These are phyloP conservation scores for Gobiocypris rarus DNA, from an alignment of 2,113 vertebrate genomes.

Conservation along the genomic window DNA sequence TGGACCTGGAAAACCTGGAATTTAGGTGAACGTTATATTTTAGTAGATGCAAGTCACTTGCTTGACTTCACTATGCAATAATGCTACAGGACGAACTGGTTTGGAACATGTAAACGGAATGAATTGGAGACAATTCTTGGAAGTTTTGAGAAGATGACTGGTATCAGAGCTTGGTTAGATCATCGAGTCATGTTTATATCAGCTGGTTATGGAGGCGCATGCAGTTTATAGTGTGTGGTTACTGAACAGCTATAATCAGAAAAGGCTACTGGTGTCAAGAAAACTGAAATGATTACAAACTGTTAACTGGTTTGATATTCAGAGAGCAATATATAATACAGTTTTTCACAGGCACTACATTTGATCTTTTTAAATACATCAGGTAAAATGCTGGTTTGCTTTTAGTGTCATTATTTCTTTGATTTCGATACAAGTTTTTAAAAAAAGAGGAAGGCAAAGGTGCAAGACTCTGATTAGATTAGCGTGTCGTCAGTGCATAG, in stretches of 20 bases:
- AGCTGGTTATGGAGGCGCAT: constrained; percentile 94
- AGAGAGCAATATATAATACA: constrained; percentile 98
- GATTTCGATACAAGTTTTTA: constrained; percentile 81
- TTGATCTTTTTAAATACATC: constrained; percentile 86
- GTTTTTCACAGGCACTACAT: constrained; percentile 99
- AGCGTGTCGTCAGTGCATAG: constrained; percentile 89
- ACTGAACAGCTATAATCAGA: constrained; percentile 83
- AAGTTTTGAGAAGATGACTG: constrained; percentile 67
- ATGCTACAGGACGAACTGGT: not conserved
- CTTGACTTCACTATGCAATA: not conserved
- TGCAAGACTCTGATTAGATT: constrained; percentile 79
- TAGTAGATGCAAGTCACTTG: constrained; percentile 10
- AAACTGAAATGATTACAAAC: constrained; percentile 74
- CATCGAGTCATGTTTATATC: constrained; percentile 85
- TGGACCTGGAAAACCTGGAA: not conserved
- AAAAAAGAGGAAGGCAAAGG: constrained; percentile 86
- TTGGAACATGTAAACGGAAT: constrained; percentile 5
- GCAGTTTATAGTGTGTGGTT: constrained; percentile 94
- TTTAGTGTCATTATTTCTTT: constrained; percentile 78
- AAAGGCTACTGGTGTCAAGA: constrained; percentile 98
- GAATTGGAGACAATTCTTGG: constrained; percentile 73
- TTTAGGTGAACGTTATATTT: not conserved
- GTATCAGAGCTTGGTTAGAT: constrained; percentile 70
- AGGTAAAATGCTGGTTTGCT: constrained; percentile 98
- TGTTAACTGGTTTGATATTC: constrained; percentile 73